Base-by-base conservation (phyloP, 2,888 invertebrate species). In the Psylliodes chrysocephalus region DNA sequence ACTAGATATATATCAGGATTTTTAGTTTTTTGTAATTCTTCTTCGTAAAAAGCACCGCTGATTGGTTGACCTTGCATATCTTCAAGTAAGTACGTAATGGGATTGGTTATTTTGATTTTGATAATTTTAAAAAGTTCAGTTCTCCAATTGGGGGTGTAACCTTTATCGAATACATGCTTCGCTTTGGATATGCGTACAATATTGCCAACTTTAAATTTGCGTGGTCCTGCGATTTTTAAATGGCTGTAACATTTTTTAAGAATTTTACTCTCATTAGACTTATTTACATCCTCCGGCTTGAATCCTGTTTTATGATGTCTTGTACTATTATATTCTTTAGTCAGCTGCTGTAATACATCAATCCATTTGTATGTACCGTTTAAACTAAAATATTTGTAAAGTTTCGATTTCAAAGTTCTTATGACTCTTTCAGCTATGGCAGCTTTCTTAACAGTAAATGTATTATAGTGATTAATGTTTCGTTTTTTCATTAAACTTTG, bases 371-470 rank as follows among this genome's bases (percentile, higher is more conserved):
- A 75, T 4, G 64, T 61, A 33, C 73, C 74, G 10, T 69, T 54
- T 49, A 71, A 70, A 46, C 72, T 74, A 61, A 77, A 77, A 55
- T 73, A 60, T 54, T 72, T 71, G 63, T 66, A 75, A 69, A 75
- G 70, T 49, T 57, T 62, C 44, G 44, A 35, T 63, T 73, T 73
- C 14, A 73, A 53, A 22, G 74, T 75, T 56, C 71, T 49, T 64
- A 71, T 72, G 46, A 69, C 71, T 57, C 72, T 60, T 67, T 73
- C 73, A 18, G 69, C 70, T 28, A 74, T 72, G 38, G 71, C 44
- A 10, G 73, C 71, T 64, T 73, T 75, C 22, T 53, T 67, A 44
- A 57, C 55, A 49, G 63, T 68, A 55, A 60, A 73, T 19, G 67
- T 67, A 60, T 54, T 69, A 63, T 68, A 65, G 35, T 69, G 69